Evolutionary conservation across 1,140 invertebrate species (phyloP).

Genomic region (Cydia pomonella): DNA sequence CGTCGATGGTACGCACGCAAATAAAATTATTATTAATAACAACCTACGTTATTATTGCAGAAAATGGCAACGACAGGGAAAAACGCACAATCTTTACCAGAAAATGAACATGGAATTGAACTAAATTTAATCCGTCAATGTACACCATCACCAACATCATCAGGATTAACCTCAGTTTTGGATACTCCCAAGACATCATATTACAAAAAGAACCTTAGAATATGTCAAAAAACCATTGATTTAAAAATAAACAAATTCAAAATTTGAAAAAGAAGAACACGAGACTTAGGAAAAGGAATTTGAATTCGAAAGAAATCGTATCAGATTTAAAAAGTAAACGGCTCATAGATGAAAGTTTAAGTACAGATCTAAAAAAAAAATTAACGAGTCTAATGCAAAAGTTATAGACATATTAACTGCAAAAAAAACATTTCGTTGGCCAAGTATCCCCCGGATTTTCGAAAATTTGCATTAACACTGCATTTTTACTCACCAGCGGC

Average conservation of each 20-base stretch:
- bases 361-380: not conserved
- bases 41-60: no score
- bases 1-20: no score
- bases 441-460: not conserved
- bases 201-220: not conserved
- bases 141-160: no score
- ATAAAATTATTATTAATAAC: no score
- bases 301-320: not conserved
- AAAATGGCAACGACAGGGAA: no score
- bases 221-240: not conserved
- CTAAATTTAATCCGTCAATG: no score
- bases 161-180: no score
- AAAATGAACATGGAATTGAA: no score
- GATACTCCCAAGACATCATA: no score
- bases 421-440: not conserved
- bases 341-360: not conserved
- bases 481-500: constrained; percentile 5
- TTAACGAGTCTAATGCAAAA: not conserved
- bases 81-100: no score
- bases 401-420: not conserved
- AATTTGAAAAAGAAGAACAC: constrained; percentile 2
- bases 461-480: not conserved
- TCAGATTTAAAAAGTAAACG: not conserved
- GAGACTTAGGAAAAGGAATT: not conserved
- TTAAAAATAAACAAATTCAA: constrained; percentile 9